A percentile compares a stretch with the other conserved stretches of the same genome.
These are phyloP conservation scores for Alca torda DNA, from an alignment of 2,797 vertebrate species.

Conservation along the genomic window DNA sequence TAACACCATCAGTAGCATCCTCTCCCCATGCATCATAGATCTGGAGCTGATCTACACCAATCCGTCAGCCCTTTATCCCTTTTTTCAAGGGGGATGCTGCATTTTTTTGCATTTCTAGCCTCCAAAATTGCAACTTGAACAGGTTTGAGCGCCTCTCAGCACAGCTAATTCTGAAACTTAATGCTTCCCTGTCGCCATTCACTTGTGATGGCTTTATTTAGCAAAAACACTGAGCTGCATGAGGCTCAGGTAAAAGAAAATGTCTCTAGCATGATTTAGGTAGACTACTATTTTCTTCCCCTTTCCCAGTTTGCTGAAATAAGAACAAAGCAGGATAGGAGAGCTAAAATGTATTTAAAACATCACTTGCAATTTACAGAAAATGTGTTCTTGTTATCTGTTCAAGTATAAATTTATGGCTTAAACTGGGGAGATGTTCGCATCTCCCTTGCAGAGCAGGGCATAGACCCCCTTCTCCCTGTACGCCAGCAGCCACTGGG, in stretches of 20 bases:
- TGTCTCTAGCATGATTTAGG: not conserved
- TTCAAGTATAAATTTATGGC: constrained; percentile 62
- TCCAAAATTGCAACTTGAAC: not conserved
- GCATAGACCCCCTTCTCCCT: not conserved
- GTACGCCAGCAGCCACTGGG: not conserved
- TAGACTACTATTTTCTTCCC: not conserved
- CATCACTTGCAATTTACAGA: constrained; percentile 13
- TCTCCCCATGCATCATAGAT: not conserved
- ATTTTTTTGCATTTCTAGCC: not conserved
- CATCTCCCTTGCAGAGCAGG: not conserved
- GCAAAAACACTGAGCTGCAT: not conserved
- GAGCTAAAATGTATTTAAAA: constrained; percentile 46
- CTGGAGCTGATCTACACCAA: not conserved
- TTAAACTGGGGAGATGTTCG: constrained; percentile 25
- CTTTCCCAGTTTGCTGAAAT: not conserved
- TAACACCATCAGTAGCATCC: not conserved
- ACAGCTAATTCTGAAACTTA: not conserved
- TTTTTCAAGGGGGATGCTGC: not conserved
- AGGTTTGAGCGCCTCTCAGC: not conserved
- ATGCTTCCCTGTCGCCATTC: not conserved
- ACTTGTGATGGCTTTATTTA: not conserved
- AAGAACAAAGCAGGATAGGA: not conserved
- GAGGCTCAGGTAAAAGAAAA: not conserved
- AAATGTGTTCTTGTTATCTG: not conserved
- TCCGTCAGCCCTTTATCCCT: not conserved